phyloP scores from a whole-genome alignment of 2,888 invertebrate species.

The Nebria salina region DNA sequence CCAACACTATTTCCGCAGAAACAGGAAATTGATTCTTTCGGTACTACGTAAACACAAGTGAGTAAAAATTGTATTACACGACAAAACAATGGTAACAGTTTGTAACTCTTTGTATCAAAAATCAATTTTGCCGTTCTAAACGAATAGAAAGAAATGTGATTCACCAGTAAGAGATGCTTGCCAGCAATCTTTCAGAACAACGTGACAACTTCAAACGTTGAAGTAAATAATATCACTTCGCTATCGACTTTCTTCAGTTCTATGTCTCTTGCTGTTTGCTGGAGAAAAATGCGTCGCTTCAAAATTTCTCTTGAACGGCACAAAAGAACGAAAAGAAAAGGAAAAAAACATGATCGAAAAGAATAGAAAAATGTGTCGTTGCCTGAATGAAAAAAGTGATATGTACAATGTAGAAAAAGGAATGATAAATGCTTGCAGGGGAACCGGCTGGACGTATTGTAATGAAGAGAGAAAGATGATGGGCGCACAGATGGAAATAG shows the following conservation, averaged over 20 bases:
- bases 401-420: conserved; percentile 56
- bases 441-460: conserved; percentile 45
- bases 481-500: conserved; percentile 8
- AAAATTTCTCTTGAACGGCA: conserved; percentile 37
- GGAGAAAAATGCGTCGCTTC: conserved; percentile 28
- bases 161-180: conserved; percentile 21
- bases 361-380: conserved; percentile 57
- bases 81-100: background rate
- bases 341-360: conserved; percentile 55
- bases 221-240: conserved; percentile 45
- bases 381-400: conserved; percentile 56
- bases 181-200: conserved; percentile 33
- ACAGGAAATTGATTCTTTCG: background rate
- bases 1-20: background rate
- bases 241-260: conserved; percentile 39
- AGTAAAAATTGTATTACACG: background rate
- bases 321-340: conserved; percentile 50
- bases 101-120: background rate
- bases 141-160: background rate
- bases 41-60: background rate
- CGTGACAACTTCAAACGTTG: conserved; percentile 38
- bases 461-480: conserved; percentile 46
- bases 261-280: conserved; percentile 27
- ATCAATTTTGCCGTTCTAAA: background rate
- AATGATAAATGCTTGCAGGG: conserved; percentile 50